Percentiles rank a stretch among this genome's conserved stretches.
phyloP scores from a whole-genome alignment of 2,888 invertebrate species.

The Ctena decussata region DNA sequence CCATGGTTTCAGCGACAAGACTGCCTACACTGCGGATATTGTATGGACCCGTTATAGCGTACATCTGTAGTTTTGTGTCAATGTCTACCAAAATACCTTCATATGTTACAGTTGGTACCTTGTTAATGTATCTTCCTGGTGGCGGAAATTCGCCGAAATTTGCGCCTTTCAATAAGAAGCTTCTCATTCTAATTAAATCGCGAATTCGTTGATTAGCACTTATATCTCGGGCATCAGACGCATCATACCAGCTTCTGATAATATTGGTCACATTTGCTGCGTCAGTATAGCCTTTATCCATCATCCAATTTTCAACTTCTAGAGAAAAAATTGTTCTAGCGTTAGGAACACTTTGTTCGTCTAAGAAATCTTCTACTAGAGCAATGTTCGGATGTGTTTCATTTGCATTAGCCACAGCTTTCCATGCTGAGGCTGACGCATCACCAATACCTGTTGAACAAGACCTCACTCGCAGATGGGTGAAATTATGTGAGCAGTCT shows the following conservation, averaged over 20 bases:
- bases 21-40: constrained; percentile 33
- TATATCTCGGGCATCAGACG: constrained; percentile 23
- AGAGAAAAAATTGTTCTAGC: constrained; percentile 37
- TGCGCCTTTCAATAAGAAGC: constrained; percentile 13
- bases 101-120: constrained; percentile 30
- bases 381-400: constrained; percentile 19
- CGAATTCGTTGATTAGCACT: constrained; percentile 6
- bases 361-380: constrained; percentile 34
- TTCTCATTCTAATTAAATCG: constrained; percentile 10
- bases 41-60: constrained; percentile 9
- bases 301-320: constrained; percentile 45
- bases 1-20: constrained; percentile 45
- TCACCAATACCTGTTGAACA: constrained; percentile 11
- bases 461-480: constrained; percentile 14
- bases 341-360: constrained; percentile 46
- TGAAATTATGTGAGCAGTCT: constrained; percentile 22
- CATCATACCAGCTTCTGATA: constrained; percentile 34
- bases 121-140: constrained; percentile 21
- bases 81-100: constrained; percentile 38
- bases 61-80: constrained; percentile 37
- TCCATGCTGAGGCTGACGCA: constrained; percentile 6
- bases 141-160: constrained; percentile 25
- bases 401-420: not conserved
- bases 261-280: constrained; percentile 16
- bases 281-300: constrained; percentile 8